Percentiles rank a stretch among this genome's conserved stretches.
Conservation (phyloP, 2,888 invertebrate species). For the Bembecia ichneumoniformis region DNA sequence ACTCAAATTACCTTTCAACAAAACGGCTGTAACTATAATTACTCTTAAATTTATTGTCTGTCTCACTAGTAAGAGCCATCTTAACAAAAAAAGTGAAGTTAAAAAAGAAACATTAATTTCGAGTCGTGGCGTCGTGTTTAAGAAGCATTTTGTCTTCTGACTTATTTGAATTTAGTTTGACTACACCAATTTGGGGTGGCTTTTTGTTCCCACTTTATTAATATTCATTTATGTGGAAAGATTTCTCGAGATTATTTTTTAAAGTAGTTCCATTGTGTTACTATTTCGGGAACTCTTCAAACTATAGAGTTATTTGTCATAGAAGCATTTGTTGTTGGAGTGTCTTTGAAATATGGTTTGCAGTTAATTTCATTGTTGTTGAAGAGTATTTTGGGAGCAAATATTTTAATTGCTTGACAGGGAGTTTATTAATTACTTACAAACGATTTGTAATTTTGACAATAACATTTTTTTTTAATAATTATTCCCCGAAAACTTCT, state of each 20-base stretch:
- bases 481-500: too few relatives aligned
- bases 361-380: constrained; percentile 30
- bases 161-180: constrained; percentile 28
- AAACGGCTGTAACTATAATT: constrained; percentile 58
- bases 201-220: constrained; percentile 11
- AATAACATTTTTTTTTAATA: constrained; percentile 3
- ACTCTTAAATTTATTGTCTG: constrained; percentile 57
- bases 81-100: constrained; percentile 16
- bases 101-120: constrained; percentile 50
- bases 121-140: constrained; percentile 39
- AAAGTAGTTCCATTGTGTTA: constrained; percentile 22
- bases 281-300: constrained; percentile 44
- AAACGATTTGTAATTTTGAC: not conserved
- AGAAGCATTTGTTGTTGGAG: constrained; percentile 36
- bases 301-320: constrained; percentile 35
- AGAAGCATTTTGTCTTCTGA: constrained; percentile 43
- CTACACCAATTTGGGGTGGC: constrained; percentile 20
- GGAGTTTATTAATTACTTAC: not conserved
- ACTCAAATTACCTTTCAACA: constrained; percentile 65
- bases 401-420: constrained; percentile 16
- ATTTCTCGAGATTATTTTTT: constrained; percentile 11
- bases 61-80: constrained; percentile 24
- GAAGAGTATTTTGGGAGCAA: constrained; percentile 7
- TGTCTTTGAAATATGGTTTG: constrained; percentile 40
- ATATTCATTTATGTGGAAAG: constrained; percentile 32